These are phyloP conservation scores for Mythimna impura DNA, from an alignment of 2,888 invertebrate species.

Conservation along the genomic window DNA sequence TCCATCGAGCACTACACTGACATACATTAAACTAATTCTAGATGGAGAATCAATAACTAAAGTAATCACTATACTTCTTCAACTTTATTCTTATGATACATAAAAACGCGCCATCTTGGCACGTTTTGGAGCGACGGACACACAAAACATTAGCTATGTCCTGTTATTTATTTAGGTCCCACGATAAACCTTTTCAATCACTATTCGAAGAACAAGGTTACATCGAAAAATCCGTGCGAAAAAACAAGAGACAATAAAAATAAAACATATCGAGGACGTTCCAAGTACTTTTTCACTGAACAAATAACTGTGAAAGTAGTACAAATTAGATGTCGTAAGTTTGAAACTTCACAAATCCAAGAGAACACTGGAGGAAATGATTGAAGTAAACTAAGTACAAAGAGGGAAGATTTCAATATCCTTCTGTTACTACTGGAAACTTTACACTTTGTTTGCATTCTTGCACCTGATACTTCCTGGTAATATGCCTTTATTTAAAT, in stretches of 20 bases:
- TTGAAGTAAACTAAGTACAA: conserved; percentile 50
- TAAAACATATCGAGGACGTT: conserved; percentile 34
- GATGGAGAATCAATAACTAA: neutral
- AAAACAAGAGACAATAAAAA: conserved; percentile 21
- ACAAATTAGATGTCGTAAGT: conserved; percentile 53
- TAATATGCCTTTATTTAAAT: no score
- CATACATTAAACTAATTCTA: no score
- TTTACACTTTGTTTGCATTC: conserved; percentile 35
- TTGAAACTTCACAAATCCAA: conserved; percentile 49
- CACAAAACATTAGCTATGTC: neutral
- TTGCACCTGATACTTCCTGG: neutral
- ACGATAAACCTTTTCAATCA: conserved; percentile 4
- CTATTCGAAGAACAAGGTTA: neutral
- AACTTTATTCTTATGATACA: neutral
- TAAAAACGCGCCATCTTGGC: neutral
- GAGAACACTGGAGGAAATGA: conserved; percentile 50
- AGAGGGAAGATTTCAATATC: conserved; percentile 21
- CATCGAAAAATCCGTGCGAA: neutral
- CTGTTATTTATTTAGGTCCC: conserved; percentile 27
- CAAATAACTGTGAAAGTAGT: conserved; percentile 51
- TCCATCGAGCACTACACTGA: no score
- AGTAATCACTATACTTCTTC: neutral
- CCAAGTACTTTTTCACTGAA: conserved; percentile 35
- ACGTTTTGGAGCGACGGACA: neutral
- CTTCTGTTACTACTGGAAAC: conserved; percentile 41